These are phyloP conservation scores for Adelosebastes latens DNA, from an alignment of 2,797 vertebrate species.

Conservation along the genomic window DNA sequence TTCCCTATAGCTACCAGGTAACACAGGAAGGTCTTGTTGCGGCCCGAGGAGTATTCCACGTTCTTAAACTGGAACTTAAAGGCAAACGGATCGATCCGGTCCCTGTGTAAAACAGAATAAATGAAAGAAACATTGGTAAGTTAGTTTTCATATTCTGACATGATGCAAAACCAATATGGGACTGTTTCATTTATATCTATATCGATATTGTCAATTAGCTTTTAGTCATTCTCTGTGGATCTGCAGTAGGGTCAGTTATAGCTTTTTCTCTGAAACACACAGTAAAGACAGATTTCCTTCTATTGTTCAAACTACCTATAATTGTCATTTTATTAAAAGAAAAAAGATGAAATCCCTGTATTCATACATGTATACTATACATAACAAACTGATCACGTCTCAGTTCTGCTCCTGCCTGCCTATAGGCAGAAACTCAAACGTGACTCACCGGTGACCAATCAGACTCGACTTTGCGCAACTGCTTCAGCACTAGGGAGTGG, in stretches of 20 bases:
- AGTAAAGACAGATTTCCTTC: neutral
- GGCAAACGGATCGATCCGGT: slow-evolving; percentile 89
- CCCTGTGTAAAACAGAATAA: slow-evolving; percentile 74
- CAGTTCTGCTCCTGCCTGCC: too few relatives aligned
- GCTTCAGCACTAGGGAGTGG: too few relatives aligned
- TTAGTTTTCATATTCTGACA: neutral
- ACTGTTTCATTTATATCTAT: neutral
- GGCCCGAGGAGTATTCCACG: slow-evolving; percentile 94
- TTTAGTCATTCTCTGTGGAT: neutral
- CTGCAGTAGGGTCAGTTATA: neutral
- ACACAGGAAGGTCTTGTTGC: slow-evolving; percentile 95
- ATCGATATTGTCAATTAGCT: neutral
- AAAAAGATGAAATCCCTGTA: neutral
- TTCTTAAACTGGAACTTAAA: slow-evolving; percentile 98
- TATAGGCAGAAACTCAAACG: too few relatives aligned
- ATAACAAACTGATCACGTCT: too few relatives aligned
- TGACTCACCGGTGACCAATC: too few relatives aligned
- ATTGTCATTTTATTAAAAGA: neutral
- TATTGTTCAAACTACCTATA: neutral
- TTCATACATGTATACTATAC: too few relatives aligned
- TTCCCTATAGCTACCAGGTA: slow-evolving; percentile 87
- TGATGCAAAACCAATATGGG: neutral
- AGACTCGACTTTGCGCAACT: too few relatives aligned
- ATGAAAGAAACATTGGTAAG: neutral
- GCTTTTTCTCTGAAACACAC: neutral